Evolutionary conservation across 2,888 invertebrate species (phyloP).

Genomic region (Sphinx pinastri): DNA sequence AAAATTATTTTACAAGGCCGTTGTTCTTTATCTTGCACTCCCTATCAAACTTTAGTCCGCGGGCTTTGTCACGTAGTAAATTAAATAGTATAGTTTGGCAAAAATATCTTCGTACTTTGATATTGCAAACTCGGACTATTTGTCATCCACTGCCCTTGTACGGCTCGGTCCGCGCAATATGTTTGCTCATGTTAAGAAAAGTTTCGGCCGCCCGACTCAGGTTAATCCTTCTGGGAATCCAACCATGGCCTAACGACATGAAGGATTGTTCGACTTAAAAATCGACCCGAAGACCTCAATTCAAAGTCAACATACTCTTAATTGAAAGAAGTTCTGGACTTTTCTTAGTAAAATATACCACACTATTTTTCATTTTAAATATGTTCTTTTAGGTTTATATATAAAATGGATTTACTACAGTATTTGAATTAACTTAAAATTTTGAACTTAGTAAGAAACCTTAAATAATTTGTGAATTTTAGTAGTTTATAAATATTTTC

Average conservation of each 20-base stretch:
- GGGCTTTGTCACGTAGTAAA: background rate
- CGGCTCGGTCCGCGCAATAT: background rate
- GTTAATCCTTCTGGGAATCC: background rate
- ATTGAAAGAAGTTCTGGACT: too few relatives aligned
- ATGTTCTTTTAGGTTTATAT: too few relatives aligned
- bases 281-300: too few relatives aligned
- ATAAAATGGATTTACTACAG: too few relatives aligned
- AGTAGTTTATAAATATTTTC: too few relatives aligned
- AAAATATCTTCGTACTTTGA: background rate
- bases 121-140: background rate
- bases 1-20: background rate
- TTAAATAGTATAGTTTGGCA: background rate
- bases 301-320: too few relatives aligned
- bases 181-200: background rate
- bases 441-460: too few relatives aligned
- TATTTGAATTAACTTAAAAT: too few relatives aligned
- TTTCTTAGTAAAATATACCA: too few relatives aligned
- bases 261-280: too few relatives aligned
- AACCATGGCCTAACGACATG: background rate
- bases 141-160: background rate
- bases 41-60: background rate
- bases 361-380: too few relatives aligned
- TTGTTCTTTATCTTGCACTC: background rate
- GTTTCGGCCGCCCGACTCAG: background rate
- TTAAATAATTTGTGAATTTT: too few relatives aligned